phyloP scores from a whole-genome alignment of 2,113 vertebrate genomes.

The Trochalopteron elliotii region DNA sequence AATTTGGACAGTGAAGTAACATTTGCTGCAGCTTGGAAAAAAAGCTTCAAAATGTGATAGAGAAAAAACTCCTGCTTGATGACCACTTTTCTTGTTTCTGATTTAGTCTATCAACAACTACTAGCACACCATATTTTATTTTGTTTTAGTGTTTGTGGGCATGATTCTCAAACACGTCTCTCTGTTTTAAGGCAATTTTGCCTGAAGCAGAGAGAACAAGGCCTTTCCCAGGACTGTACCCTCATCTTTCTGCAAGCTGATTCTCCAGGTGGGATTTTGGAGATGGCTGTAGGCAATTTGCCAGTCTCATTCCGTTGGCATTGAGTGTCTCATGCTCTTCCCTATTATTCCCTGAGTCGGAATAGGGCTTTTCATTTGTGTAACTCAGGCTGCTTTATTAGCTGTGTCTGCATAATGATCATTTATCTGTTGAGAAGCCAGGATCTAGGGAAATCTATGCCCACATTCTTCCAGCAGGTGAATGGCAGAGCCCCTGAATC shows the following conservation, averaged over 20 bases:
- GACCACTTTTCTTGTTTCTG: not conserved
- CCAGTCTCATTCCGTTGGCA: not conserved
- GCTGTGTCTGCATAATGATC: constrained; percentile 12
- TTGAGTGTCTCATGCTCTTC: not conserved
- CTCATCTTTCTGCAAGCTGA: constrained; percentile 17
- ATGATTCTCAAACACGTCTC: not conserved
- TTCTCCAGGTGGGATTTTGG: constrained; percentile 28
- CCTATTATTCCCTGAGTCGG: not conserved
- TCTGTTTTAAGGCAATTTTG: not conserved
- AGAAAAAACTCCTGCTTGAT: not conserved
- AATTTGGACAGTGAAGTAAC: not conserved
- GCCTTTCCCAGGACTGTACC: not conserved
- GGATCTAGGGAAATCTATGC: not conserved
- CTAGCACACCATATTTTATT: not conserved
- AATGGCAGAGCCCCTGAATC: not conserved
- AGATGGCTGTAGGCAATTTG: not conserved
- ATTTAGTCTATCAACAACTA: not conserved
- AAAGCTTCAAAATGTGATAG: not conserved
- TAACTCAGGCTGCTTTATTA: not conserved
- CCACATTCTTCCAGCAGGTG: constrained; percentile 30
- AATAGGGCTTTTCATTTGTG: constrained; percentile 15
- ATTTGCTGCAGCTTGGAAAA: not conserved
- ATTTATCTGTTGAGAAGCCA: constrained; percentile 10
- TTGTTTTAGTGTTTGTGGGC: not conserved
- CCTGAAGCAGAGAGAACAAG: not conserved